These are phyloP conservation scores for Apostichopus parvimensis DNA, from an alignment of 35 echinoderm and acorn worm genomes.

Conservation along the genomic window DNA sequence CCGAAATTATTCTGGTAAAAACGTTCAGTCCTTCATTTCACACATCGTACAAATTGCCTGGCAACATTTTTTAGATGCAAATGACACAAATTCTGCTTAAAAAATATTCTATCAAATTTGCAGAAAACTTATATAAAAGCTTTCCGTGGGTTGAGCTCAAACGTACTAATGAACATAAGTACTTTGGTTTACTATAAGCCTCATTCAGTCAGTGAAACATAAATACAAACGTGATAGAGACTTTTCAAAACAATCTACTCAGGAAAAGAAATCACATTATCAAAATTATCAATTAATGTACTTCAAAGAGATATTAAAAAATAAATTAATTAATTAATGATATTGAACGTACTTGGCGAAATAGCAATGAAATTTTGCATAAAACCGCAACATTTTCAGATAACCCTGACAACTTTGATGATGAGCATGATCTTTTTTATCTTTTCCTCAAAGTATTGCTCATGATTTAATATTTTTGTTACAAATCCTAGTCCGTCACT, in stretches of 20 bases:
- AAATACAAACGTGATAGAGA: neutral
- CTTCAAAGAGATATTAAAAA: slow-evolving; percentile 2
- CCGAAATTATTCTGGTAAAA: neutral
- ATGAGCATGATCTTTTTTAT: slow-evolving; percentile 1
- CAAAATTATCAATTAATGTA: neutral
- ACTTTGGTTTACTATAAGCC: neutral
- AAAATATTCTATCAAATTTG: slow-evolving; percentile 1
- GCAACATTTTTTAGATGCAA: neutral
- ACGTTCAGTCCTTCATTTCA: neutral
- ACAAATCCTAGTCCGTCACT: neutral
- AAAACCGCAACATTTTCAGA: neutral
- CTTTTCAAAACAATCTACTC: neutral
- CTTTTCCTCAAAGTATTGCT: neutral
- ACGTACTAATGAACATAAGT: neutral
- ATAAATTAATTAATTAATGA: neutral
- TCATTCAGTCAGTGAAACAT: neutral
- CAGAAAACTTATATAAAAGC: neutral
- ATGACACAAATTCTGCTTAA: slow-evolving; percentile 17
- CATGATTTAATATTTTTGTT: neutral
- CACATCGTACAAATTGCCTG: neutral
- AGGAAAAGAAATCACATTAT: neutral
- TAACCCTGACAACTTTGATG: neutral
- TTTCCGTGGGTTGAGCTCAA: neutral
- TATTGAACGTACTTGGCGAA: slow-evolving; percentile 6
- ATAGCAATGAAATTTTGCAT: slow-evolving; percentile 18